Evolutionary conservation across 2,113 vertebrate species (phyloP).

Genomic region (Marmota monax): DNA sequence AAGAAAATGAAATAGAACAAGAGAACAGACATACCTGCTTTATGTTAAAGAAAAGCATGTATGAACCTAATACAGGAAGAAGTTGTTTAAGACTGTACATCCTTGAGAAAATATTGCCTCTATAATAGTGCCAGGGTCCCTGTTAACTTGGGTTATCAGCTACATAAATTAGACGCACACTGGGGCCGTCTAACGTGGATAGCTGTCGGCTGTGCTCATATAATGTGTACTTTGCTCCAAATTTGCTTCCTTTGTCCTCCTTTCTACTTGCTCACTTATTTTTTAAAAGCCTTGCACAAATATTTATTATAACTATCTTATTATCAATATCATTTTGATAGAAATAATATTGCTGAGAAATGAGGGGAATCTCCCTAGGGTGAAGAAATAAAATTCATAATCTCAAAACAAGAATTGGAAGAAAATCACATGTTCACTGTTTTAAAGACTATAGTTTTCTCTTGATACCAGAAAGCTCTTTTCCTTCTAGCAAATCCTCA

Average conservation of each 20-base stretch:
- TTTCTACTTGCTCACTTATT: not conserved
- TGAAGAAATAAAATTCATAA: not conserved
- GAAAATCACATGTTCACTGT: not conserved
- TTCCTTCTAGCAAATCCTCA: not conserved
- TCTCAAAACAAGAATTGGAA: not conserved
- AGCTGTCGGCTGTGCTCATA: constrained; percentile 22
- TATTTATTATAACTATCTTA: not conserved
- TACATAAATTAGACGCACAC: constrained; percentile 79
- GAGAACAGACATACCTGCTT: constrained; percentile 79
- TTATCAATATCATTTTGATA: not conserved
- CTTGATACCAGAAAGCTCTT: not conserved
- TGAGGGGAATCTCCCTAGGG: not conserved
- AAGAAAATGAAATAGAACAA: constrained; percentile 85
- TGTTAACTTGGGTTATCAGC: constrained; percentile 84
- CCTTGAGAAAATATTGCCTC: constrained; percentile 84
- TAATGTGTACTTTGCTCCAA: constrained; percentile 44
- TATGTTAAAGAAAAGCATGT: constrained; percentile 81
- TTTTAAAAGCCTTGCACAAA: not conserved
- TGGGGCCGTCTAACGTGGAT: constrained; percentile 72
- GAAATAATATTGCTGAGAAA: not conserved
- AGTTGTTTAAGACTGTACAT: constrained; percentile 83
- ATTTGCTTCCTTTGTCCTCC: constrained; percentile 71
- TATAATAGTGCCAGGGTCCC: constrained; percentile 82
- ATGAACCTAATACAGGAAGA: constrained; percentile 81
- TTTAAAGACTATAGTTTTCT: not conserved